A percentile compares a stretch with the other conserved stretches of the same genome.
phyloP scores from a whole-genome alignment of 2,888 invertebrate genomes.

The Zeuzera pyrina region DNA sequence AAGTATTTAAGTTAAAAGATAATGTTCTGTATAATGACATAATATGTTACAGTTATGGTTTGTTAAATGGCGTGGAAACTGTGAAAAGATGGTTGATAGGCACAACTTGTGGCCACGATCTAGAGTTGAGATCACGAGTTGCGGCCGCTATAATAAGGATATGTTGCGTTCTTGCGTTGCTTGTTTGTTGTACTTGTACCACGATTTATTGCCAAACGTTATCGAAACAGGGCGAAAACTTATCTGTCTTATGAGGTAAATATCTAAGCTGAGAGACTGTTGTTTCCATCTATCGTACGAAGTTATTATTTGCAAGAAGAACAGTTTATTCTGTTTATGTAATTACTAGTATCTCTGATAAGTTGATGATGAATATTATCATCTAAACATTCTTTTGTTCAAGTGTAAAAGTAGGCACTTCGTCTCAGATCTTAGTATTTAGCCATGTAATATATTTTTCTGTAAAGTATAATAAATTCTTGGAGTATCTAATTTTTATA shows the following conservation, averaged over 20 bases:
- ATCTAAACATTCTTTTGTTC: no score
- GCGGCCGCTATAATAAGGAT: conserved; percentile 6
- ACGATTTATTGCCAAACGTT: conserved; percentile 47
- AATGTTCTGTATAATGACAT: conserved; percentile 31
- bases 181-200: conserved; percentile 39
- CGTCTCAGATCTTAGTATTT: no score
- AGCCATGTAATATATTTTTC: no score
- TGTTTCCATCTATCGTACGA: neutral
- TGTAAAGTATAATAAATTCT: no score
- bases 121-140: conserved; percentile 13
- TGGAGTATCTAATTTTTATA: no score
- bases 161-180: conserved; percentile 13
- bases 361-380: no score
- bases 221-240: conserved; percentile 22
- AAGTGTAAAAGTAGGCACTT: no score
- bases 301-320: no score
- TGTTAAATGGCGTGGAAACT: conserved; percentile 56
- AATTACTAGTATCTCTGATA: no score
- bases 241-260: conserved; percentile 1
- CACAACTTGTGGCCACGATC: conserved; percentile 29
- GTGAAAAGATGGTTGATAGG: conserved; percentile 48
- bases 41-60: conserved; percentile 38
- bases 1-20: conserved; percentile 8
- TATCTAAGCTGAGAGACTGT: conserved; percentile 1
- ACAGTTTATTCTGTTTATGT: no score